Evolutionary conservation across 1,140 invertebrate genomes (phyloP).

Genomic region (Oppia nitens): DNA sequence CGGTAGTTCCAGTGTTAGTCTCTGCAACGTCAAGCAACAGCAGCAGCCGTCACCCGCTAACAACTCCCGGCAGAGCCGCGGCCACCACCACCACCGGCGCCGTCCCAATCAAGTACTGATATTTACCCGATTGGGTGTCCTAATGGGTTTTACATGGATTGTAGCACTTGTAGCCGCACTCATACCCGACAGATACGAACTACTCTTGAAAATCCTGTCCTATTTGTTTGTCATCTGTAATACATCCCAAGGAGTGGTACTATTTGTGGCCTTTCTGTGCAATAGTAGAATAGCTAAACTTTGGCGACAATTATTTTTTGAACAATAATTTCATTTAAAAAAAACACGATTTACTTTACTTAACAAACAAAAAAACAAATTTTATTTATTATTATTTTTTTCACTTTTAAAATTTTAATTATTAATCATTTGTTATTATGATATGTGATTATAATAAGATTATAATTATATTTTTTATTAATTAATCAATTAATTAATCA

Average conservation of each 20-base stretch:
- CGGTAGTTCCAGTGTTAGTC: neutral
- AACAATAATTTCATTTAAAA: neutral
- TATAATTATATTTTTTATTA: too few relatives aligned
- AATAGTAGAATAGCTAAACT: conserved; percentile 14
- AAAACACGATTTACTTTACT: too few relatives aligned
- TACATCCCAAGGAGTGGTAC: conserved; percentile 19
- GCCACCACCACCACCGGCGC: conserved; percentile 15
- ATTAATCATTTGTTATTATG: too few relatives aligned
- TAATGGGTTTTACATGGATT: conserved; percentile 33
- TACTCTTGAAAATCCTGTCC: conserved; percentile 16
- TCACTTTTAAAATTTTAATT: too few relatives aligned
- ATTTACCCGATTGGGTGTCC: conserved; percentile 29
- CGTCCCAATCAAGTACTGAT: conserved; percentile 27
- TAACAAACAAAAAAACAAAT: too few relatives aligned
- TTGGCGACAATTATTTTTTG: neutral
- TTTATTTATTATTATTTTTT: too few relatives aligned
- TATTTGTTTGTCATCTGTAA: conserved; percentile 21
- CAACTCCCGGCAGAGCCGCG: too few relatives aligned
- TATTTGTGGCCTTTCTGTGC: conserved; percentile 19
- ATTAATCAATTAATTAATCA: too few relatives aligned
- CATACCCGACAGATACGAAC: conserved; percentile 18
- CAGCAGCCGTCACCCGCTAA: too few relatives aligned
- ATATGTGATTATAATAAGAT: too few relatives aligned
- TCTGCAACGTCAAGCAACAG: conserved; percentile 4
- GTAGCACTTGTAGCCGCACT: conserved; percentile 28